Percentiles rank a stretch among this genome's conserved stretches.
phyloP scores from a whole-genome alignment of 2,113 vertebrate species.

The Isurus oxyrinchus region DNA sequence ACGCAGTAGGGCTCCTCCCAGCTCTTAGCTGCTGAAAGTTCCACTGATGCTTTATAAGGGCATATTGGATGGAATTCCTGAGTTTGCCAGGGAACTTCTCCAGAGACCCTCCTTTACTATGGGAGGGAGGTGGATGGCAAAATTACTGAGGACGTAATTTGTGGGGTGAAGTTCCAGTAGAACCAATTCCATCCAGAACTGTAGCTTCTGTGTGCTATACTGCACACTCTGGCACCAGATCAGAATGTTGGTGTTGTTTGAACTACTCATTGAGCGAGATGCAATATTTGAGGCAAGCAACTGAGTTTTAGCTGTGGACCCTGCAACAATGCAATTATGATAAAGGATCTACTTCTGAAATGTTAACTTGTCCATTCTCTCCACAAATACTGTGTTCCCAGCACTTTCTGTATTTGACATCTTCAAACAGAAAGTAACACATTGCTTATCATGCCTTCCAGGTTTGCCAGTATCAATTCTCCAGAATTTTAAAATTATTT shows the following conservation, averaged over 20 bases:
- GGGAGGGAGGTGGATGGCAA: not conserved
- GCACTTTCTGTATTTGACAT: not conserved
- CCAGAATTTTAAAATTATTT: not conserved
- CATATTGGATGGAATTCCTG: too few species aligned
- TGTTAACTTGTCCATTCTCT: not conserved
- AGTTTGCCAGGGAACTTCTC: too few species aligned
- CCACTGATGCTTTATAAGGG: too few species aligned
- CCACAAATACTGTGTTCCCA: not conserved
- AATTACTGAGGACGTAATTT: not conserved
- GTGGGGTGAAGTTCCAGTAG: not conserved
- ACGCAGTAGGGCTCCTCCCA: too few species aligned
- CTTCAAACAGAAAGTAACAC: not conserved
- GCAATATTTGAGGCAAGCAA: not conserved
- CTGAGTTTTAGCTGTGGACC: not conserved
- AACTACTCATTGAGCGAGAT: not conserved
- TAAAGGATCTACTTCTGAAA: not conserved
- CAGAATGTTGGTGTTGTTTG: too few species aligned
- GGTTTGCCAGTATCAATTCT: not conserved
- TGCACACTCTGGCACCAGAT: too few species aligned
- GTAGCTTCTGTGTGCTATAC: not conserved
- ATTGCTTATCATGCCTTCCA: not conserved
- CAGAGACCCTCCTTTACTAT: not conserved
- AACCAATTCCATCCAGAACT: not conserved
- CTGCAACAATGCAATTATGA: not conserved
- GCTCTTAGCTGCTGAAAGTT: too few species aligned